A percentile compares a stretch with the other conserved stretches of the same genome.
phyloP scores from a whole-genome alignment of 2,797 vertebrate genomes.

The Telmatherina bonti region DNA sequence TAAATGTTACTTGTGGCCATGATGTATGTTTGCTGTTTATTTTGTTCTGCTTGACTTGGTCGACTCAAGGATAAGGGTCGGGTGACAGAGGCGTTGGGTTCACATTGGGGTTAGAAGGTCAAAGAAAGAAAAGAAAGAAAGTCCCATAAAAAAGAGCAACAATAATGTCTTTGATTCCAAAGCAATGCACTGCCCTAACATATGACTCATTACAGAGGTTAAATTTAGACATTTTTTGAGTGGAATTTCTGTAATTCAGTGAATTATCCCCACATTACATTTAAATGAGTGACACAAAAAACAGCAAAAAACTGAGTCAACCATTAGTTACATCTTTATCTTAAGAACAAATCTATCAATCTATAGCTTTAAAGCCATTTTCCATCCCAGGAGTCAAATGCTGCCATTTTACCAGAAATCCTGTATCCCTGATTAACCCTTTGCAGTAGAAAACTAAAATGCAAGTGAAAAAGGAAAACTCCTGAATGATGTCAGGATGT shows the following conservation, averaged over 20 bases:
- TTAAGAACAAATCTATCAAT: too few species aligned
- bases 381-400: too few species aligned
- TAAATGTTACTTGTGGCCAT: conserved; percentile 44
- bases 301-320: background rate
- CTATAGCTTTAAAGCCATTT: background rate
- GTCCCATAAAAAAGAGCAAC: conserved; percentile 27
- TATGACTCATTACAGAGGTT: background rate
- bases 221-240: background rate
- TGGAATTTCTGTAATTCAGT: background rate
- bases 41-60: conserved; percentile 57
- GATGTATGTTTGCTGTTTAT: conserved; percentile 64
- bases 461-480: background rate
- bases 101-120: conserved; percentile 57
- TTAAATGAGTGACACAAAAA: background rate
- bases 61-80: conserved; percentile 19
- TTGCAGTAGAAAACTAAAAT: background rate
- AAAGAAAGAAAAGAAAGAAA: conserved; percentile 50
- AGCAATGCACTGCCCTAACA: background rate
- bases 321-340: too few species aligned
- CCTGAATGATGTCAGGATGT: too few species aligned
- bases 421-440: too few species aligned
- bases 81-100: conserved; percentile 4
- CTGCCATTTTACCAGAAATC: too few species aligned
- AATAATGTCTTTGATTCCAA: conserved; percentile 37
- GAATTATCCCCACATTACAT: too few species aligned